Evolutionary conservation across 2,113 vertebrate species (phyloP).

Genomic region (Stigmatopora argus): DNA sequence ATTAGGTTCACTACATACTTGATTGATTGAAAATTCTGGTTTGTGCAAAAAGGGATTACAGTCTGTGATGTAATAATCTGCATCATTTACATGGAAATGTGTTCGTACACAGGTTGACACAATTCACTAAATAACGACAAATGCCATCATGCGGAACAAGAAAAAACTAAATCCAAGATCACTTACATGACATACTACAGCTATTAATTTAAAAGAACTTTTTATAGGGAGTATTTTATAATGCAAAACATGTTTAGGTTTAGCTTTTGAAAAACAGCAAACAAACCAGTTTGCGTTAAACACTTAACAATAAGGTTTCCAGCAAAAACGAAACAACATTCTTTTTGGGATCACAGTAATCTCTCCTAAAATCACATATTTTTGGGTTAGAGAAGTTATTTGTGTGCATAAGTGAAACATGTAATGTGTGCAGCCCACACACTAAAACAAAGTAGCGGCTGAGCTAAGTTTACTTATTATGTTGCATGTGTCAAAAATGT

Average conservation of each 20-base stretch:
- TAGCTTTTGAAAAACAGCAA: slow-evolving; percentile 23
- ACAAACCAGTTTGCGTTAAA: slow-evolving; percentile 18
- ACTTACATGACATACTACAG: not conserved
- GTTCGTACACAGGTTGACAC: slow-evolving; percentile 24
- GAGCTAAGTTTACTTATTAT: slow-evolving; percentile 33
- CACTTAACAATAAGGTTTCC: not conserved
- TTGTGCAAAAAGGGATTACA: not conserved
- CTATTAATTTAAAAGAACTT: slow-evolving; percentile 3
- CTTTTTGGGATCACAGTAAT: not conserved
- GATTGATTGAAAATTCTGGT: not conserved
- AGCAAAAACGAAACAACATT: not conserved
- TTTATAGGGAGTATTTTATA: slow-evolving; percentile 12
- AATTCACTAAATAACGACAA: slow-evolving; percentile 18
- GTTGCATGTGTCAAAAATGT: slow-evolving; percentile 10
- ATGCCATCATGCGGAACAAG: slow-evolving; percentile 45
- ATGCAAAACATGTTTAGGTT: slow-evolving; percentile 15
- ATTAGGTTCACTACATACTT: not conserved
- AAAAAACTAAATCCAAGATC: slow-evolving; percentile 22
- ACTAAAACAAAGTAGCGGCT: slow-evolving; percentile 22
- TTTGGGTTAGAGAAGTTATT: slow-evolving; percentile 4
- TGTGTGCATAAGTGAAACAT: not conserved
- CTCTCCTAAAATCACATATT: slow-evolving; percentile 15
- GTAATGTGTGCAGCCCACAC: not conserved
- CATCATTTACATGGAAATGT: slow-evolving; percentile 3
- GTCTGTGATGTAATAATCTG: slow-evolving; percentile 54